Evolutionary conservation across 2,113 vertebrate genomes (phyloP).

Genomic region (Jaculus jaculus): DNA sequence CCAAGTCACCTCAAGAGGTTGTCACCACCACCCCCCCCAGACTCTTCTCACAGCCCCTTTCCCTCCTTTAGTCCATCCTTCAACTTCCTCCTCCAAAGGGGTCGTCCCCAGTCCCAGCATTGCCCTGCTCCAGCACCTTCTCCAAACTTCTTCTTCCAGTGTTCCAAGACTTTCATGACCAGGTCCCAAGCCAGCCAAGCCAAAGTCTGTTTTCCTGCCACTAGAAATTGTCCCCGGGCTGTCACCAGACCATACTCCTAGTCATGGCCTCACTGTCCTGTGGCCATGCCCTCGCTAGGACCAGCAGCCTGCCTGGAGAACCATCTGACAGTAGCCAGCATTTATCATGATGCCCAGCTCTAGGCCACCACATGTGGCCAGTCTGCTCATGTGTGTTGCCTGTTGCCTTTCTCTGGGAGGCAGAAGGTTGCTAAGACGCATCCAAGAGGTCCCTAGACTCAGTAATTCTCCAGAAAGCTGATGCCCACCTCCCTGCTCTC

Average conservation of each 20-base stretch:
- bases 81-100: not conserved
- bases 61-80: not conserved
- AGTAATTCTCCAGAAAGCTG: not conserved
- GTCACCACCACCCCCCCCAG: not conserved
- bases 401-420: not conserved
- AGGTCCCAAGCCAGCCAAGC: not conserved
- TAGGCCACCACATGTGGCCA: too few species aligned
- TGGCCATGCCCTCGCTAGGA: not conserved
- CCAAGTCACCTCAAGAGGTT: not conserved
- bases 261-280: not conserved
- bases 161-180: not conserved
- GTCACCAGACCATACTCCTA: not conserved
- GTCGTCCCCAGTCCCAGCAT: not conserved
- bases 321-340: not conserved
- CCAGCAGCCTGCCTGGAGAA: not conserved
- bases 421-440: not conserved
- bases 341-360: not conserved
- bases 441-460: rapidly evolving
- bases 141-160: not conserved
- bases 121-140: not conserved
- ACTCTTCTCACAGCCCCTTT: not conserved
- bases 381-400: rapidly evolving
- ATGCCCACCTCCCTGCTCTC: not conserved
- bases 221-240: not conserved
- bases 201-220: not conserved